phyloP scores from a whole-genome alignment of 2,888 invertebrate genomes.

The Falcaria lacertinaria region DNA sequence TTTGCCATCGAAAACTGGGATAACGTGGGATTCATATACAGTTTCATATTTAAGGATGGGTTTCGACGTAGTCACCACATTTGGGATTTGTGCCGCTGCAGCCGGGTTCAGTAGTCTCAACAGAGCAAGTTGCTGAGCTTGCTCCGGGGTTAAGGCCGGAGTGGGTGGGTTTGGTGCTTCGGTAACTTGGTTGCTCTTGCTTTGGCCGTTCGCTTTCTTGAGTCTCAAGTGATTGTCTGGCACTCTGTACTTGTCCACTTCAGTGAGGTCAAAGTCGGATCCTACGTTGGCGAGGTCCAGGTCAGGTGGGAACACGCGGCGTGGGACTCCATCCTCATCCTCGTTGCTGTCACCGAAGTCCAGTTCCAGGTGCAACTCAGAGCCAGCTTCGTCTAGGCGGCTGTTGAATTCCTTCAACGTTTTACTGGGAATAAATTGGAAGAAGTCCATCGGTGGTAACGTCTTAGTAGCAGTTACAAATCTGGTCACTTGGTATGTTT shows the following conservation, averaged over 20 bases:
- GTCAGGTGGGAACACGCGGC: slow-evolving; percentile 81
- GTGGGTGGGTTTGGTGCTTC: slow-evolving; percentile 70
- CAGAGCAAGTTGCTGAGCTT: slow-evolving; percentile 87
- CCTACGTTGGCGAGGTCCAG: slow-evolving; percentile 86
- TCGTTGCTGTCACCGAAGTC: slow-evolving; percentile 92
- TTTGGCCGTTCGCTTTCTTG: slow-evolving; percentile 70
- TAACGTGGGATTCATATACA: slow-evolving; percentile 89
- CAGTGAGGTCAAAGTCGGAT: slow-evolving; percentile 84
- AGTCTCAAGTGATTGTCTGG: slow-evolving; percentile 76
- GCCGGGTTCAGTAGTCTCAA: slow-evolving; percentile 84
- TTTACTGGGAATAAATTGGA: slow-evolving; percentile 91
- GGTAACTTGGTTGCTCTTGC: slow-evolving; percentile 70
- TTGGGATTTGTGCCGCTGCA: slow-evolving; percentile 83
- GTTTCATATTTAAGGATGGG: slow-evolving; percentile 88
- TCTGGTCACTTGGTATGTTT: slow-evolving; percentile 92
- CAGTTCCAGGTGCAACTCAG: slow-evolving; percentile 90
- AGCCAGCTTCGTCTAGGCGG: slow-evolving; percentile 92
- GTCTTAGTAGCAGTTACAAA: slow-evolving; percentile 95
- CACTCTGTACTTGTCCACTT: slow-evolving; percentile 82
- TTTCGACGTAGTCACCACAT: slow-evolving; percentile 88
- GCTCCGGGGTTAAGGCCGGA: slow-evolving; percentile 82
- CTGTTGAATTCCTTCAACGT: slow-evolving; percentile 93
- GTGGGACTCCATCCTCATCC: slow-evolving; percentile 71
- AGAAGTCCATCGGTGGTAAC: slow-evolving; percentile 91
- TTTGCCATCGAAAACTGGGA: slow-evolving; percentile 87